phyloP scores from a whole-genome alignment of 2,888 invertebrate genomes.

The Hymenopus coronatus region DNA sequence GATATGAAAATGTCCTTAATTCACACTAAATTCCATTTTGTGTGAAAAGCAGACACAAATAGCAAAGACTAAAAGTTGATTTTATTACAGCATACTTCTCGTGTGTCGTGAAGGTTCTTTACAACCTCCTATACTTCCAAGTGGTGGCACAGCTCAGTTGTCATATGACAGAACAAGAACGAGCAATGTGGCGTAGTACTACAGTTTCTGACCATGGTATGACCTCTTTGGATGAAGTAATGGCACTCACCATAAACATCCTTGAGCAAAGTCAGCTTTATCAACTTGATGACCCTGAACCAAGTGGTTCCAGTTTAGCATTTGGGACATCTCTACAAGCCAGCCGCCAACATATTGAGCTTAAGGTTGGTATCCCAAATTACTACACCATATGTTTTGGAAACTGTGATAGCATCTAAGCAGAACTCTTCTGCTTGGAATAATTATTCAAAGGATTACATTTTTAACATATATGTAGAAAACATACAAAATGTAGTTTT shows the following conservation, averaged over 20 bases:
- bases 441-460: too few species aligned
- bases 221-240: constrained; percentile 46
- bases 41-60: not conserved
- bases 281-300: constrained; percentile 27
- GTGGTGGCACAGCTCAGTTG: constrained; percentile 77
- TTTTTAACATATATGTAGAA: too few species aligned
- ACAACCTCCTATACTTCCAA: constrained; percentile 87
- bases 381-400: not conserved
- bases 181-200: constrained; percentile 45
- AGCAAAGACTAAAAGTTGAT: not conserved
- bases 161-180: constrained; percentile 62
- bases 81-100: constrained; percentile 76
- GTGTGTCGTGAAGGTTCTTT: constrained; percentile 81
- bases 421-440: too few species aligned
- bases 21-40: not conserved
- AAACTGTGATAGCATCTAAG: too few species aligned
- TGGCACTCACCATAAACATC: constrained; percentile 50
- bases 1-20: not conserved
- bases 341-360: constrained; percentile 1
- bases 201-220: constrained; percentile 39
- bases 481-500: too few species aligned
- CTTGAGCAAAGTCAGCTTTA: constrained; percentile 59
- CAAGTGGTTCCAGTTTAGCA: not conserved
- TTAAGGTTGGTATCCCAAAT: not conserved
- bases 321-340: not conserved